phyloP scores from a whole-genome alignment of 1,140 invertebrate species.

The Lucilia sericata region DNA sequence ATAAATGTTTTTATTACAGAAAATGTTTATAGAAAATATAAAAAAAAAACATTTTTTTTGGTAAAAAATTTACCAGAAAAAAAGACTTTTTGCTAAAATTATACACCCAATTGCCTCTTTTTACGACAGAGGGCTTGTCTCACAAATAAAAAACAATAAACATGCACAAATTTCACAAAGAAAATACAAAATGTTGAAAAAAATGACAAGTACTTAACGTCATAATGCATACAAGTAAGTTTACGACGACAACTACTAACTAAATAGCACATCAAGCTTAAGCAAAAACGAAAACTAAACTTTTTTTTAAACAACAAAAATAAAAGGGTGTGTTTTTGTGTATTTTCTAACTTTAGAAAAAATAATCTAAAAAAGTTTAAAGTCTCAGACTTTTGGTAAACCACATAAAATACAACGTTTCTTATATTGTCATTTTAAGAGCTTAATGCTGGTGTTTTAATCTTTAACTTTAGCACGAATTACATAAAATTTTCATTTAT shows the following conservation, averaged over 20 bases:
- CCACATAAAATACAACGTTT: not conserved
- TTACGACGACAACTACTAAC: not conserved
- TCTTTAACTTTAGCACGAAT: too few species aligned
- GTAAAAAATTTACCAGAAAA: too few species aligned
- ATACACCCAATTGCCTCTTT: not conserved
- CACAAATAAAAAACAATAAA: not conserved
- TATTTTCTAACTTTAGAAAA: not conserved
- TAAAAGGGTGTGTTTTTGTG: not conserved
- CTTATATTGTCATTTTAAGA: too few species aligned
- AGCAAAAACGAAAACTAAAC: not conserved
- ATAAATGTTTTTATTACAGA: too few species aligned
- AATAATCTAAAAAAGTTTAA: not conserved
- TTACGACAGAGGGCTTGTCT: not conserved
- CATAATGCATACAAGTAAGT: conserved; percentile 13
- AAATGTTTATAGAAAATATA: too few species aligned
- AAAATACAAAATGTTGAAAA: not conserved
- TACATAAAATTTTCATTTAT: too few species aligned
- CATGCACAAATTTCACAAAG: not conserved
- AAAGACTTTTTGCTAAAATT: not conserved
- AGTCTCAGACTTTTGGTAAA: not conserved
- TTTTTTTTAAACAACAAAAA: not conserved
- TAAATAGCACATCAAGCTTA: not conserved
- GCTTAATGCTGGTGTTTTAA: too few species aligned
- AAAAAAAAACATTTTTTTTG: too few species aligned
- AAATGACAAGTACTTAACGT: not conserved